Evolutionary conservation across 2,888 invertebrate species (phyloP).

Genomic region (Caenorhabditis doughertyi): DNA sequence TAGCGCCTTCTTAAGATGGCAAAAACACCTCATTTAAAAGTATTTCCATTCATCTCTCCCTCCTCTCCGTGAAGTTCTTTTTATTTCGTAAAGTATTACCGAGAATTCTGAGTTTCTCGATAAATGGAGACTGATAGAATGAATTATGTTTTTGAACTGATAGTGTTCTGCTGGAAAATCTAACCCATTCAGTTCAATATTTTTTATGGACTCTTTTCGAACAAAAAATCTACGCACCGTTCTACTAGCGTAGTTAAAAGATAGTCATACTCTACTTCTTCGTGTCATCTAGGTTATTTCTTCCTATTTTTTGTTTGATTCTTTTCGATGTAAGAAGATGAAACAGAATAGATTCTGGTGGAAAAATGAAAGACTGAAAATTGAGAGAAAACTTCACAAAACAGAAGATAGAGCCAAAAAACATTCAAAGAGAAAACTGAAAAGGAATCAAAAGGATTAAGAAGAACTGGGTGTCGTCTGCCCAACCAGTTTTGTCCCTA

Average conservation of each 20-base stretch:
- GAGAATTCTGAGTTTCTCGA: not conserved
- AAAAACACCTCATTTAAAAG: slow-evolving; percentile 33
- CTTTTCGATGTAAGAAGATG: slow-evolving; percentile 4
- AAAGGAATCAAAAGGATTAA: slow-evolving; percentile 4
- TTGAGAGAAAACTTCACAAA: not conserved
- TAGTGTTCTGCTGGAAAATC: no score
- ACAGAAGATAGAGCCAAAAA: not conserved
- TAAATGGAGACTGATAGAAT: no score
- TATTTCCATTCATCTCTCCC: not conserved
- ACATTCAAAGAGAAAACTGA: slow-evolving; percentile 3
- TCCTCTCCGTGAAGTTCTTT: not conserved
- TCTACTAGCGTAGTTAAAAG: no score
- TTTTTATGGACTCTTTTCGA: not conserved
- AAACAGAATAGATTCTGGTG: slow-evolving; percentile 9
- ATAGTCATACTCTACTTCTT: no score
- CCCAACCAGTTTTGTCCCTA: slow-evolving; percentile 2
- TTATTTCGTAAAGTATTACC: not conserved
- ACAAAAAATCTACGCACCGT: no score
- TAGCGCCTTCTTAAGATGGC: not conserved
- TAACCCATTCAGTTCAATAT: not conserved
- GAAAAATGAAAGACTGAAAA: not conserved
- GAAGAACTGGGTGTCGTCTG: slow-evolving; percentile 3
- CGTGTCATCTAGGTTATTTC: no score
- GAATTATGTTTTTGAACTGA: no score
- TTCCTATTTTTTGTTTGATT: slow-evolving; percentile 20